phyloP scores from a whole-genome alignment of 2,113 vertebrate species.

The Egretta garzetta region DNA sequence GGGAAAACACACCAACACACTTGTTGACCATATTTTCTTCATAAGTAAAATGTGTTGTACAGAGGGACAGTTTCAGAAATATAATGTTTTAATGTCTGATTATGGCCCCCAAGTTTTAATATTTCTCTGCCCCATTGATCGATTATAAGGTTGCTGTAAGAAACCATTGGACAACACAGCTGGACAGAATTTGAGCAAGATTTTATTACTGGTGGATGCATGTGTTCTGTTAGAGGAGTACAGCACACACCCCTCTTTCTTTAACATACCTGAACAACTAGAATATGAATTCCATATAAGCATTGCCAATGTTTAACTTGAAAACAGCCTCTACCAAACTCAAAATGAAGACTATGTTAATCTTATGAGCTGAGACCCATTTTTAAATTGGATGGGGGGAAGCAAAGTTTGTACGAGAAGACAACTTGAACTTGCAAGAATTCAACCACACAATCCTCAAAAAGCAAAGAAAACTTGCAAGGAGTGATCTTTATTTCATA shows the following conservation, averaged over 20 bases:
- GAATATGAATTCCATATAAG: not conserved
- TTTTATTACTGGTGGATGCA: not conserved
- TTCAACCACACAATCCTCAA: not conserved
- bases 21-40: conserved; percentile 80
- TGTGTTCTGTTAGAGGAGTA: not conserved
- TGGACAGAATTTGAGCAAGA: not conserved
- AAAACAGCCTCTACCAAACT: not conserved
- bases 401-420: not conserved
- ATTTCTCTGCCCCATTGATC: not conserved
- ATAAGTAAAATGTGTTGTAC: conserved; percentile 63
- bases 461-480: not conserved
- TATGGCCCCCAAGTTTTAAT: not conserved
- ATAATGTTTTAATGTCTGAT: not conserved
- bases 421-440: not conserved
- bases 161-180: not conserved
- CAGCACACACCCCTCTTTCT: not conserved
- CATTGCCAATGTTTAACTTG: not conserved
- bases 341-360: not conserved
- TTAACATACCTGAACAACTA: not conserved
- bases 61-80: not conserved
- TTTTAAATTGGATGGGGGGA: not conserved
- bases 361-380: not conserved
- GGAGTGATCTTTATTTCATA: not conserved
- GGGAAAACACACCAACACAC: conserved; percentile 75
- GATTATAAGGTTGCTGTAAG: not conserved